phyloP scores from a whole-genome alignment of 1,140 invertebrate species.

The Asbolus verrucosus region DNA sequence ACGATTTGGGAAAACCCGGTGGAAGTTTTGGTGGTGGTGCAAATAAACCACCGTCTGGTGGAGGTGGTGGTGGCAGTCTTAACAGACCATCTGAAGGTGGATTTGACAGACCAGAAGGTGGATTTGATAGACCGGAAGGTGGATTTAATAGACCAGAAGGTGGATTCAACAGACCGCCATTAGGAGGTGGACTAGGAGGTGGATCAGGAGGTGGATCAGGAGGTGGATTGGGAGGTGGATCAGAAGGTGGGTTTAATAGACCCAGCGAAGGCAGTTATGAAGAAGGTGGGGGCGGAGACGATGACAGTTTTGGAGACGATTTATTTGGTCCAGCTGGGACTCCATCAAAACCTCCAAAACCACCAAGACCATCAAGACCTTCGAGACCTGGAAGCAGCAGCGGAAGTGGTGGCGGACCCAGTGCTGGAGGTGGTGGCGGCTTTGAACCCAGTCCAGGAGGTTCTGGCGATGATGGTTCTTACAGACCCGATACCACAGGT shows the following conservation, averaged over 20 bases:
- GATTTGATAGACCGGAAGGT: conserved; percentile 21
- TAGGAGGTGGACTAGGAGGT: conserved; percentile 17
- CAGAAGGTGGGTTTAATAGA: conserved; percentile 9
- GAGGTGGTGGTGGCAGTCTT: conserved; percentile 46
- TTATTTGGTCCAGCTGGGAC: conserved; percentile 45
- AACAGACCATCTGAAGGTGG: conserved; percentile 45
- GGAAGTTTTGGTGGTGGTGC: neutral
- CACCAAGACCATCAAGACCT: conserved; percentile 34
- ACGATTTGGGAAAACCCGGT: conserved; percentile 32
- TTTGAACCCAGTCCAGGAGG: conserved; percentile 17
- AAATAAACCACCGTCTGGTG: conserved; percentile 22
- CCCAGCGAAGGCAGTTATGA: conserved; percentile 16
- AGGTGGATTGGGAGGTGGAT: conserved; percentile 11
- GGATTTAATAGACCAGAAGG: conserved; percentile 13
- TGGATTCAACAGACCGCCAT: conserved; percentile 16
- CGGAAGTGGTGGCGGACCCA: conserved; percentile 16
- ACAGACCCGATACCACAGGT: conserved; percentile 40
- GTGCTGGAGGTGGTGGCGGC: conserved; percentile 18
- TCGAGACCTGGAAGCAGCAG: conserved; percentile 43
- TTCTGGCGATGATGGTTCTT: conserved; percentile 48
- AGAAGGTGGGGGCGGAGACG: conserved; percentile 30
- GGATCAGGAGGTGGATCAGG: conserved; percentile 8
- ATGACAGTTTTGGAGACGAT: conserved; percentile 49
- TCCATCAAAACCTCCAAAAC: conserved; percentile 27
- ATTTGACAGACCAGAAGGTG: conserved; percentile 31